phyloP scores from a whole-genome alignment of 2,888 invertebrate genomes.

The Yponomeuta malinellus region DNA sequence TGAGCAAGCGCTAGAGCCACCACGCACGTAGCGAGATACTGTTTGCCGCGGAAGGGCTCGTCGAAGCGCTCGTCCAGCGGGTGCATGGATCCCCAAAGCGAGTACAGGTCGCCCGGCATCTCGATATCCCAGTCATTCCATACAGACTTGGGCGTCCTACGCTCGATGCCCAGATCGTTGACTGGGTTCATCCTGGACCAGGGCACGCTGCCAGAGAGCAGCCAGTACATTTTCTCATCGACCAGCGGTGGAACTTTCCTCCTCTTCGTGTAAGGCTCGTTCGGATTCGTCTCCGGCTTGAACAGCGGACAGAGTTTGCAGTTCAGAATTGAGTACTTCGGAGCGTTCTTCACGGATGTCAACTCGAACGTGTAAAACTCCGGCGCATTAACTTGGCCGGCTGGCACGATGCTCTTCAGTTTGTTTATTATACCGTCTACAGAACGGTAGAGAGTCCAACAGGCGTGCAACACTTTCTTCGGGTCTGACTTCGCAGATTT shows the following conservation, averaged over 20 bases:
- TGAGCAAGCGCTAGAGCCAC: constrained; percentile 75
- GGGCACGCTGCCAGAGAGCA: constrained; percentile 54
- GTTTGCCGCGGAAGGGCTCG: constrained; percentile 74
- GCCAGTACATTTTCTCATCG: constrained; percentile 70
- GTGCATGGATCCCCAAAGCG: constrained; percentile 80
- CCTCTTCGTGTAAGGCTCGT: constrained; percentile 50
- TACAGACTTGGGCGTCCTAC: constrained; percentile 48
- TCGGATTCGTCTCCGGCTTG: constrained; percentile 55
- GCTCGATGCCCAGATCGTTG: constrained; percentile 54
- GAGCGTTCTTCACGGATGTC: constrained; percentile 72
- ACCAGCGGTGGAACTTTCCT: constrained; percentile 44
- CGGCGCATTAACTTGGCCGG: constrained; percentile 35
- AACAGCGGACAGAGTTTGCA: constrained; percentile 63
- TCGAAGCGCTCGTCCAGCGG: constrained; percentile 76
- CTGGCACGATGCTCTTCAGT: constrained; percentile 38
- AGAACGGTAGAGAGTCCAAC: constrained; percentile 66
- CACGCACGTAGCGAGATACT: constrained; percentile 77
- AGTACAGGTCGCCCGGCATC: constrained; percentile 79
- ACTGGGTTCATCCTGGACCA: constrained; percentile 56
- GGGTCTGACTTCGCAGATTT: neutral
- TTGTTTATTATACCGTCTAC: constrained; percentile 46
- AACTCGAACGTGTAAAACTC: constrained; percentile 76
- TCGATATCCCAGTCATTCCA: constrained; percentile 84
- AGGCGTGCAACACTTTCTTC: constrained; percentile 41
- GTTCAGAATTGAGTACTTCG: constrained; percentile 57